phyloP scores from a whole-genome alignment of 1,140 invertebrate genomes.

The Pogonus chalceus region DNA sequence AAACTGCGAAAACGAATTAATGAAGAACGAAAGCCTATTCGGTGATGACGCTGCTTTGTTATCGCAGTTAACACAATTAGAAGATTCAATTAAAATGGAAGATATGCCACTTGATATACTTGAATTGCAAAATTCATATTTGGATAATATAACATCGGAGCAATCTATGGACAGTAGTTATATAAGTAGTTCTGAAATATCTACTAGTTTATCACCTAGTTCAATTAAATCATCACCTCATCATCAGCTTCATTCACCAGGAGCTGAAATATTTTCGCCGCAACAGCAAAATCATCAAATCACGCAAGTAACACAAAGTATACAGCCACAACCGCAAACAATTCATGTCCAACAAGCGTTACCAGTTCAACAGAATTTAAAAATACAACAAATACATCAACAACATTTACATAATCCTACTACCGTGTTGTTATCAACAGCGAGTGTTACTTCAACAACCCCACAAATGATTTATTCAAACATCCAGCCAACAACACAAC shows the following conservation, averaged over 20 bases:
- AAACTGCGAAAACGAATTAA: constrained; percentile 30
- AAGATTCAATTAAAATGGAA: constrained; percentile 25
- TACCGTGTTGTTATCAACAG: constrained; percentile 27
- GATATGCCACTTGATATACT: constrained; percentile 28
- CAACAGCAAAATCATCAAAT: no score
- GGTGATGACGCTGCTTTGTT: constrained; percentile 26
- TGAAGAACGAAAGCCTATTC: constrained; percentile 29
- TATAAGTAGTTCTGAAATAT: not conserved
- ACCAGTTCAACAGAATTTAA: constrained; percentile 9
- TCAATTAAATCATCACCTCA: not conserved
- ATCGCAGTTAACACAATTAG: constrained; percentile 18
- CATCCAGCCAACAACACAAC: constrained; percentile 24
- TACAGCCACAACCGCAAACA: no score
- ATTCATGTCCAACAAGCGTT: constrained; percentile 16
- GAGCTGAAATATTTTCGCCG: no score
- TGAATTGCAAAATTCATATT: constrained; percentile 19
- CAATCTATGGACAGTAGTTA: not conserved
- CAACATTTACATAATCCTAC: constrained; percentile 12
- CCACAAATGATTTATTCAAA: constrained; percentile 26
- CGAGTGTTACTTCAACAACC: constrained; percentile 19
- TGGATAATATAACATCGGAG: constrained; percentile 4
- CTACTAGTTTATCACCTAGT: not conserved
- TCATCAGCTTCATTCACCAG: constrained; percentile 2
- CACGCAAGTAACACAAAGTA: no score
- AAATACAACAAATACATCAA: constrained; percentile 12